phyloP scores from a whole-genome alignment of 2,797 vertebrate genomes.

The Mormyrus hasselquistii region DNA sequence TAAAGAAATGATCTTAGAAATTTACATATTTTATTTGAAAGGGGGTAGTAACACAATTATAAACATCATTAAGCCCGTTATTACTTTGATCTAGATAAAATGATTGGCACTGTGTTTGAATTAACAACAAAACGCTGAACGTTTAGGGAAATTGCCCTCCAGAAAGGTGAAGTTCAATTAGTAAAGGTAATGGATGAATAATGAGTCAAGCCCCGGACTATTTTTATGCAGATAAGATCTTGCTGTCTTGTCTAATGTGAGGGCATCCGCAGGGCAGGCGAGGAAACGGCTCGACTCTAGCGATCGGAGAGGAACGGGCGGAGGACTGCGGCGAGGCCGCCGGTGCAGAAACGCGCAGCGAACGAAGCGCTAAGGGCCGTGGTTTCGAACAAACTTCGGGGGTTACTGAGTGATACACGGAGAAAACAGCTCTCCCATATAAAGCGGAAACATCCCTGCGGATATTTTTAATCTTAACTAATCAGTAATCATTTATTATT shows the following conservation, averaged over 20 bases:
- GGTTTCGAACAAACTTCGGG: background rate
- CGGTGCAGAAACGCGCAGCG: background rate
- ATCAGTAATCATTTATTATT: background rate
- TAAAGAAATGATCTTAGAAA: background rate
- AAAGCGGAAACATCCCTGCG: background rate
- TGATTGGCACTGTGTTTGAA: slow-evolving; percentile 5
- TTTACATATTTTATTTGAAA: slow-evolving; percentile 6
- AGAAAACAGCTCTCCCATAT: background rate
- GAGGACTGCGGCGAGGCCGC: background rate
- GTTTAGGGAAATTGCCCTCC: background rate
- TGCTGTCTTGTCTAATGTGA: background rate
- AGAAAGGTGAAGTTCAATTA: slow-evolving; percentile 19
- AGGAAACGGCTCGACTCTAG: background rate
- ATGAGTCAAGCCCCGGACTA: slow-evolving; percentile 9
- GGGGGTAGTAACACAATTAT: slow-evolving; percentile 5
- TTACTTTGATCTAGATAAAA: slow-evolving; percentile 14
- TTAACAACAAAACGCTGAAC: background rate
- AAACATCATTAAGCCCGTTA: background rate
- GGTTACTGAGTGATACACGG: background rate
- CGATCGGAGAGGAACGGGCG: background rate
- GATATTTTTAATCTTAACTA: background rate
- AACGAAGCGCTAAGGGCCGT: too few species aligned
- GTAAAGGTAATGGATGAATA: background rate
- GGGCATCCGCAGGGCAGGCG: background rate
- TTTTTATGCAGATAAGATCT: slow-evolving; percentile 21